These are phyloP conservation scores for Entomyzon cyanotis DNA, from an alignment of 2,113 vertebrate species.

Conservation along the genomic window DNA sequence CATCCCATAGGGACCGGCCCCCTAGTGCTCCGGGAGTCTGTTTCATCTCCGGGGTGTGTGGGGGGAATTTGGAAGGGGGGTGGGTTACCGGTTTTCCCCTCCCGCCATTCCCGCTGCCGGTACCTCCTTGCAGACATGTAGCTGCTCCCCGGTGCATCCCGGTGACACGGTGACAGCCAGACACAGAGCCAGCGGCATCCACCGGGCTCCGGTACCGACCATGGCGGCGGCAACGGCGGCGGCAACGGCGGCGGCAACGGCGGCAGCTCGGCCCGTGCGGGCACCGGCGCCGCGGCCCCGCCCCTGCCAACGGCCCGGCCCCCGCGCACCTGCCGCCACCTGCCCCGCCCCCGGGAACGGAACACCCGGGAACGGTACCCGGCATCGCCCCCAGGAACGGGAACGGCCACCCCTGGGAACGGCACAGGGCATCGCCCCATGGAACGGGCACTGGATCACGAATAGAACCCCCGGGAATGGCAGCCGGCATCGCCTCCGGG, in stretches of 20 bases:
- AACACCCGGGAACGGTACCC: not conserved
- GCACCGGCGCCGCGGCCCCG: not conserved
- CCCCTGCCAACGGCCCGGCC: not conserved
- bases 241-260: not conserved
- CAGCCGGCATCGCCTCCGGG: not conserved
- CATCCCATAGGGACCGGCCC: not conserved
- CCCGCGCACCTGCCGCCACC: not conserved
- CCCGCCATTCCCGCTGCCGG: not conserved
- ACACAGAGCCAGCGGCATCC: slow-evolving; percentile 34
- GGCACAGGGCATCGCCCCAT: not conserved
- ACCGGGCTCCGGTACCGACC: not conserved
- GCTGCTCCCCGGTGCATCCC: slow-evolving; percentile 21
- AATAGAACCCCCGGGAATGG: not conserved
- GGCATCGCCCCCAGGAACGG: not conserved
- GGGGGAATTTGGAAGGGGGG: not conserved
- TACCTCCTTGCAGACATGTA: slow-evolving; percentile 78
- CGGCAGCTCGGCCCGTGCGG: slow-evolving; percentile 7
- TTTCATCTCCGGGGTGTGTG: not conserved
- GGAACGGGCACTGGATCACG: not conserved
- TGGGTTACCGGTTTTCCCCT: not conserved
- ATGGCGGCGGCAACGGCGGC: slow-evolving; percentile 30
- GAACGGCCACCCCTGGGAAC: not conserved
- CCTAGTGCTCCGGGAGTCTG: not conserved
- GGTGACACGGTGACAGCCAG: slow-evolving; percentile 20
- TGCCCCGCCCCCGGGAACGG: not conserved